Conservation (phyloP, 2,797 vertebrate genomes). For the Bothrops alternatus region DNA sequence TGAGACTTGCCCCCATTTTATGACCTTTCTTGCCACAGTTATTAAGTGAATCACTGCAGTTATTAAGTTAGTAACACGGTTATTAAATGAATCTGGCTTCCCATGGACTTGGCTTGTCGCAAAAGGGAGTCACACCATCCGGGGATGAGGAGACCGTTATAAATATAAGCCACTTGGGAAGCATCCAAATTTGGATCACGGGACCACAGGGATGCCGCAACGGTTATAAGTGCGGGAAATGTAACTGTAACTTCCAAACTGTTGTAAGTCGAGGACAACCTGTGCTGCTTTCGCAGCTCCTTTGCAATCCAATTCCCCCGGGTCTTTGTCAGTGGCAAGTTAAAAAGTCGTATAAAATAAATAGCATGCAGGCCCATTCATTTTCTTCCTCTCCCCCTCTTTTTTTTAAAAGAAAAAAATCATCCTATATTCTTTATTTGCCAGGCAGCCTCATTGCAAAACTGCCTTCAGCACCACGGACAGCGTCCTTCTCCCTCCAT, state of each 20-base stretch:
- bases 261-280: neutral
- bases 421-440: neutral
- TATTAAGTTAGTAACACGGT: neutral
- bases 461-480: constrained; percentile 65
- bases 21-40: neutral
- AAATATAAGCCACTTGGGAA: neutral
- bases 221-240: neutral
- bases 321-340: neutral
- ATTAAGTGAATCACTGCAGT: neutral
- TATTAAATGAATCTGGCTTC: neutral
- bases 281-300: neutral
- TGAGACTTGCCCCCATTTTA: neutral
- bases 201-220: too few relatives aligned
- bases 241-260: neutral
- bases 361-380: neutral
- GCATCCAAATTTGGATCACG: too few relatives aligned
- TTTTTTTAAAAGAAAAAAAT: neutral
- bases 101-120: neutral
- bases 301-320: neutral
- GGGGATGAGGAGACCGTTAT: neutral
- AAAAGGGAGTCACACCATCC: neutral
- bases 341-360: neutral
- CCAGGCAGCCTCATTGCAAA: neutral
- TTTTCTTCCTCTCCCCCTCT: neutral
- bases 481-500: constrained; percentile 19